phyloP scores from a whole-genome alignment of 2,113 vertebrate genomes.

The Connochaetes taurinus region DNA sequence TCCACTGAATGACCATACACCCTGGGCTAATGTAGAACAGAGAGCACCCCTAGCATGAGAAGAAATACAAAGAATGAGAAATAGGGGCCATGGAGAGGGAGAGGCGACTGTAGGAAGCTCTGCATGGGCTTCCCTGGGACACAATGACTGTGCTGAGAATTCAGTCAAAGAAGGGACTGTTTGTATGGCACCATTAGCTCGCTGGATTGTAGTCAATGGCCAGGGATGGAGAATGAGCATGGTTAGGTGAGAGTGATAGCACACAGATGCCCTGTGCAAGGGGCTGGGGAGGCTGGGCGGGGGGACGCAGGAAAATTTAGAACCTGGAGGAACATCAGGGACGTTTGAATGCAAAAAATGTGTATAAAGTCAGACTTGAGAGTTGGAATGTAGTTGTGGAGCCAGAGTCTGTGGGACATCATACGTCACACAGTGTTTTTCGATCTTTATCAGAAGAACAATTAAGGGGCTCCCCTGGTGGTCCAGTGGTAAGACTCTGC shows the following conservation, averaged over 20 bases:
- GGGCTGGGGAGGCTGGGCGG: rapidly evolving
- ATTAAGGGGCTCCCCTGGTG: neutral
- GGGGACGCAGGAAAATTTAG: neutral
- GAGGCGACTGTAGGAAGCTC: neutral
- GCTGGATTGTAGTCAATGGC: neutral
- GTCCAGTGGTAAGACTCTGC: neutral
- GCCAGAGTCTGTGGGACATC: neutral
- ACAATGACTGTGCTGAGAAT: neutral
- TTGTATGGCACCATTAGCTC: neutral
- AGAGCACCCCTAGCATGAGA: neutral
- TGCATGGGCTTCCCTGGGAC: neutral
- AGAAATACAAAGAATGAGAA: neutral
- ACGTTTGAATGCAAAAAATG: neutral
- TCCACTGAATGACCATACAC: neutral
- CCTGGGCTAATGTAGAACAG: too few relatives aligned
- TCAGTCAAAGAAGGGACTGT: neutral
- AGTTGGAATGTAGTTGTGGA: neutral
- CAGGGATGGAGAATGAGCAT: neutral
- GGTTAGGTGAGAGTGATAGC: neutral
- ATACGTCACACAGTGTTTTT: neutral
- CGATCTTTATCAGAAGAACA: neutral
- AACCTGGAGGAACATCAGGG: neutral
- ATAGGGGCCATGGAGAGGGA: rapidly evolving
- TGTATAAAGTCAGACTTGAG: neutral
- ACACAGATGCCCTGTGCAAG: neutral